Conservation (phyloP, 2,797 vertebrate species). For the Sebastes trivittatus region DNA sequence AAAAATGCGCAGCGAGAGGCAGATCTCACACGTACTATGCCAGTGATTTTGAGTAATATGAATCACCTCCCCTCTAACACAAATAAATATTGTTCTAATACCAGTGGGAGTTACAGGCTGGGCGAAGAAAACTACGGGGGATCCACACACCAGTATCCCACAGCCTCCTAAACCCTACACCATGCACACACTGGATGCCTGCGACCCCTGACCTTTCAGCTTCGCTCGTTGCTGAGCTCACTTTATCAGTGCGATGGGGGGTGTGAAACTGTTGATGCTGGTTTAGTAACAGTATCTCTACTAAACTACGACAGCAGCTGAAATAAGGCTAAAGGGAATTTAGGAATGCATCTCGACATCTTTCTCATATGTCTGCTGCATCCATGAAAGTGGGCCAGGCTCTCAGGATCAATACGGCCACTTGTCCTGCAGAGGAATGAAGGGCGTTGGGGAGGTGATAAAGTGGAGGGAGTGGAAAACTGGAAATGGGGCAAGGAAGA, state of each 20-base stretch:
- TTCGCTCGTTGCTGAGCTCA: slow-evolving; percentile 40
- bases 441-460: slow-evolving; percentile 7
- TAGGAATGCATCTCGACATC: slow-evolving; percentile 24
- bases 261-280: slow-evolving; percentile 40
- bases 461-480: slow-evolving; percentile 61
- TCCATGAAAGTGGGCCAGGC: slow-evolving; percentile 34
- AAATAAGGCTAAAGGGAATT: slow-evolving; percentile 41
- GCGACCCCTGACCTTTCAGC: slow-evolving; percentile 59
- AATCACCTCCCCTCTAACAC: slow-evolving; percentile 73
- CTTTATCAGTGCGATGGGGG: slow-evolving; percentile 16
- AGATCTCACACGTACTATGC: slow-evolving; percentile 62
- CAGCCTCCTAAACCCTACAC: slow-evolving; percentile 35
- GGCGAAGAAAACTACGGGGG: slow-evolving; percentile 31
- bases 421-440: slow-evolving; percentile 50
- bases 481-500: slow-evolving; percentile 40
- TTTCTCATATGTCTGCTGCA: slow-evolving; percentile 44
- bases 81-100: slow-evolving; percentile 74
- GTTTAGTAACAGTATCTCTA: slow-evolving; percentile 43
- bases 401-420: slow-evolving; percentile 58
- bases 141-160: slow-evolving; percentile 36
- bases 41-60: slow-evolving; percentile 74
- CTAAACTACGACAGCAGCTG: slow-evolving; percentile 40
- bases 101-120: slow-evolving; percentile 49
- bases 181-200: slow-evolving; percentile 19
- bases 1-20: slow-evolving; percentile 68